Evolutionary conservation across 2,888 invertebrate species (phyloP).

Genomic region (Xanthorhoe spadicearia): DNA sequence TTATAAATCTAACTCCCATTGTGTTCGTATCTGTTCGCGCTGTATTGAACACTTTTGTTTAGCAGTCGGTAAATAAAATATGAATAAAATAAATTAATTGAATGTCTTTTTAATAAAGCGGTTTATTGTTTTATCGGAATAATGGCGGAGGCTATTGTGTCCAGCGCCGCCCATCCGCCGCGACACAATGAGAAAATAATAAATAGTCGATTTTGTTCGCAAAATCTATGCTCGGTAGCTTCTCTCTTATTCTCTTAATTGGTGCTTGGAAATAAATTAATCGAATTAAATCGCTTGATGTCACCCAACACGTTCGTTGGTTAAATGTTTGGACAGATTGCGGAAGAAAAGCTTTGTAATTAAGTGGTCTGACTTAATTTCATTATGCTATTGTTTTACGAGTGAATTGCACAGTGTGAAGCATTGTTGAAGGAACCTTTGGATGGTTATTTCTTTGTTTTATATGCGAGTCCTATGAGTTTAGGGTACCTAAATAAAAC

Average conservation of each 20-base stretch:
- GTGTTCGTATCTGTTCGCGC: constrained; percentile 42
- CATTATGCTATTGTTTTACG: constrained; percentile 57
- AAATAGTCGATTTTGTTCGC: constrained; percentile 81
- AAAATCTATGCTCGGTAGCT: constrained; percentile 77
- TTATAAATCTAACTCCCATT: constrained; percentile 37
- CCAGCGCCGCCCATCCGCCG: constrained; percentile 70
- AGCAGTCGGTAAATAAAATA: constrained; percentile 71
- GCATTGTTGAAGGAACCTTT: constrained; percentile 19
- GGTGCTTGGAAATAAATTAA: constrained; percentile 79
- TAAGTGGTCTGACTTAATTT: constrained; percentile 61
- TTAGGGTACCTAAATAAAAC: background rate
- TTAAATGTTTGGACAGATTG: constrained; percentile 73
- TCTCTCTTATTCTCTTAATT: constrained; percentile 78
- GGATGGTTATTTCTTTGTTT: constrained; percentile 11
- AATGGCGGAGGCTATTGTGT: constrained; percentile 73
- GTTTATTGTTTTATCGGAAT: constrained; percentile 80
- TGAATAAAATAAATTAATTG: constrained; percentile 79
- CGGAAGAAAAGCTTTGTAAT: constrained; percentile 59
- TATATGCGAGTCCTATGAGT: background rate
- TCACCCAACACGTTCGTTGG: constrained; percentile 70
- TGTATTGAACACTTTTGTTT: constrained; percentile 75
- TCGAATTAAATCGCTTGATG: constrained; percentile 77
- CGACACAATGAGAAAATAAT: constrained; percentile 80
- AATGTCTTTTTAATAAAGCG: constrained; percentile 84
- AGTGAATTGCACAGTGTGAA: constrained; percentile 18